Base-by-base conservation (phyloP, 1,140 invertebrate species). In the Dreissena rostriformis region DNA sequence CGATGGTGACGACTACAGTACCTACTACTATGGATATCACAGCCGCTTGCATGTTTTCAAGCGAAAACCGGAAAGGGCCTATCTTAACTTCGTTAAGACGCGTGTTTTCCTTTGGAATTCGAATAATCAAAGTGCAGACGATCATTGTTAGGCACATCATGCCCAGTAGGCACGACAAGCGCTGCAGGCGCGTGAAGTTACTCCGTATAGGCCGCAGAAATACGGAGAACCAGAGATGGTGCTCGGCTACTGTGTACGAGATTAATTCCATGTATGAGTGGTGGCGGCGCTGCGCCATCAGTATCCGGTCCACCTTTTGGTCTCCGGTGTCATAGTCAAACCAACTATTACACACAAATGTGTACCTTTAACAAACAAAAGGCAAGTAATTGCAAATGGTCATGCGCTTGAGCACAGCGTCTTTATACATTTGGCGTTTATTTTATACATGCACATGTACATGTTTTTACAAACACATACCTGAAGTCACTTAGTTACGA, bases 191-290 rank as follows among this genome's bases (percentile, higher is more conserved):
- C 1, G 86, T 87, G 29, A 90, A 90, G 22, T 77, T 78, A 70
- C 82, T 88, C 52, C 66, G 73, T 29, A 85, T 55, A 0, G 87
- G 84, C 28, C 85, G 29, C 0, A 84, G 61, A 17, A 84, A 55
- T 17, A 88, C 81, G 19, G 86, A 88, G 15, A 87, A 29, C 87
- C 87, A 89, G 12, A 88, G 49, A 24, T 88, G 87, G 28, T 90
- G 86, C 53, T 92, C 91, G 14, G 79, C 71, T 15, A 86, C 51
- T 22, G 82, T 86, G 4, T 78, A 78, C 19, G 81, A 85, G 84
- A 94, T 93, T 29, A 95, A 81, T 67, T 93, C 93, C 19, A 86
- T 87, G 74, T 94, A 94, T 57, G 88, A 85, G 0, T 93, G 90
- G 29, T 91, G 84, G 28, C 86, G 74, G 22, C 70, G 77, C 49